Evolutionary conservation across 2,888 invertebrate species (phyloP).

Genomic region (Syrista parreyssii): DNA sequence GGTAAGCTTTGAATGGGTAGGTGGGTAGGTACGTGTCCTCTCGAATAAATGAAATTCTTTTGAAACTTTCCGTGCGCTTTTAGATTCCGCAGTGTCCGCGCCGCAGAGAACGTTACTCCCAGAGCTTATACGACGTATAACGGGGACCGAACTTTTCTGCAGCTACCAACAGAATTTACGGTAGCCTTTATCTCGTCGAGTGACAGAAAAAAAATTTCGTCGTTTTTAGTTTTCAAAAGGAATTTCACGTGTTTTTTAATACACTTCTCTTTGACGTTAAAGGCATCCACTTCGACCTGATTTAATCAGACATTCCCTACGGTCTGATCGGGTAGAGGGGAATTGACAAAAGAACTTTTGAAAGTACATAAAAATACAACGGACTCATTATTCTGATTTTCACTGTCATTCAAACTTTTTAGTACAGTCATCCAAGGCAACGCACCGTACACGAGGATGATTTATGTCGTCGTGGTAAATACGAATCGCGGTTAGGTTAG

Average conservation of each 20-base stretch:
- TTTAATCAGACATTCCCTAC: background rate
- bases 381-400: background rate
- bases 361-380: slow-evolving; percentile 4
- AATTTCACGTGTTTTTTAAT: background rate
- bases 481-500: background rate
- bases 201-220: background rate
- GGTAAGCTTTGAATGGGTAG: background rate
- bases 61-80: background rate
- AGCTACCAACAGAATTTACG: background rate
- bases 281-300: background rate
- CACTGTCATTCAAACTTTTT: background rate
- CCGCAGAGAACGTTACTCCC: background rate
- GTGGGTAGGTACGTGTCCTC: background rate
- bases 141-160: background rate
- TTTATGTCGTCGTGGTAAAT: slow-evolving; percentile 42
- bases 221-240: background rate
- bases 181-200: background rate
- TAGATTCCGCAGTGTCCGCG: background rate
- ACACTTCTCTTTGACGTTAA: background rate
- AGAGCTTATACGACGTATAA: background rate
- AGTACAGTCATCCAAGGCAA: background rate
- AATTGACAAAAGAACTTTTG: background rate
- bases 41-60: background rate
- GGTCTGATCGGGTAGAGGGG: background rate
- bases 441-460: slow-evolving; percentile 27